Conservation (phyloP, 1,140 invertebrate species). For the Drosophila eugracilis region DNA sequence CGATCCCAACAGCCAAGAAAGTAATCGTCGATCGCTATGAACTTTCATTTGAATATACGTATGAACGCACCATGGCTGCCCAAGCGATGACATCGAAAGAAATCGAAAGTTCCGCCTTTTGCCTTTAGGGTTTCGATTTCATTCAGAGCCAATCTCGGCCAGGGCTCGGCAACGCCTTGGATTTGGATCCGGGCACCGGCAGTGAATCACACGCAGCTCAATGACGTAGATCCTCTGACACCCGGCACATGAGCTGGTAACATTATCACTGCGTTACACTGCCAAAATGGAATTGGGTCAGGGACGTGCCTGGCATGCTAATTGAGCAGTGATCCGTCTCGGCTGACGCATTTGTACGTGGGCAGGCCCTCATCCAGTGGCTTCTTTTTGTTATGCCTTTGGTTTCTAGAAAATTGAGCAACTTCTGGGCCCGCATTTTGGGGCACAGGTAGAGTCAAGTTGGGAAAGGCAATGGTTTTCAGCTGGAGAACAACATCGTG, state of each 20-base stretch:
- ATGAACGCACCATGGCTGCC: conserved; percentile 46
- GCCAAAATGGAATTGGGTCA: conserved; percentile 70
- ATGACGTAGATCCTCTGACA: conserved; percentile 40
- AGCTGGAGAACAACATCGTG: conserved; percentile 10
- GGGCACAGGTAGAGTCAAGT: conserved; percentile 11
- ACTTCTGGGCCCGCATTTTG: conserved; percentile 24
- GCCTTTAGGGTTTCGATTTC: conserved; percentile 69
- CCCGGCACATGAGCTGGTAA: neutral
- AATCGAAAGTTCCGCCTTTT: conserved; percentile 74
- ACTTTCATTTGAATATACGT: conserved; percentile 63
- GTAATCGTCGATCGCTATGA: conserved; percentile 24
- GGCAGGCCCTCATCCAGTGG: conserved; percentile 22
- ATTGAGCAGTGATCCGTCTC: conserved; percentile 51
- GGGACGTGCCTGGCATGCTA: conserved; percentile 79
- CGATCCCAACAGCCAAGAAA: conserved; percentile 42
- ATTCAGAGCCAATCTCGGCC: conserved; percentile 40
- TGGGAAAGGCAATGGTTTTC: conserved; percentile 56
- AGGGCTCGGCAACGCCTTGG: conserved; percentile 1
- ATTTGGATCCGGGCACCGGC: conserved; percentile 41
- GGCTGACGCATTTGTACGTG: conserved; percentile 57
- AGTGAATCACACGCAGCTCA: conserved; percentile 63
- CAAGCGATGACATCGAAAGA: conserved; percentile 78
- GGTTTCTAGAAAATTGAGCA: conserved; percentile 45
- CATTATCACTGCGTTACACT: conserved; percentile 25
- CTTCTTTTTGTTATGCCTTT: conserved; percentile 18